Base-by-base conservation (phyloP, 2,888 invertebrate genomes). In the Cephus rjabovi region DNA sequence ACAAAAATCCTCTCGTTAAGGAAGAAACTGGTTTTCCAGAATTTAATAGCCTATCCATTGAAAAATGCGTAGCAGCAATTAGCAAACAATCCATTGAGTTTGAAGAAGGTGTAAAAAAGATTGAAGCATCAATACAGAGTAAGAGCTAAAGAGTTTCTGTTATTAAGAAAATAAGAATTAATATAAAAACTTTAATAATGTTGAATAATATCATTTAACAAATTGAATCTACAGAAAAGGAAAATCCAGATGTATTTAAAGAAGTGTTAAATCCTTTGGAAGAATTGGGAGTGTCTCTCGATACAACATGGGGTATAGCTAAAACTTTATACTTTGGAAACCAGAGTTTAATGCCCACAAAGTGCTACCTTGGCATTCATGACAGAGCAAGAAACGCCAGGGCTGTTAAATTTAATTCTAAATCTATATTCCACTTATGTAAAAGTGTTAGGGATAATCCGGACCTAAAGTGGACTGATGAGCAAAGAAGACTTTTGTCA, bases 291-390 rank as follows among this genome's bases (percentile, higher is more conserved):
- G 93, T 94, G 1, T 95, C 96, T 12, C 91, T 98, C 75, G 96
- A 97, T 88, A 94, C 95, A 75, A 97, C 97, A 4, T 98, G 97
- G 97, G 97, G 97, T 12, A 93, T 97, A 85, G 95, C 97, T 0
- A 98, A 97, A 91, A 95, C 96, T 4, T 91, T 98, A 15, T 97
- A 96, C 88, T 92, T 96, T 75, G 96, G 96, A 9, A 96, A 96
- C 87, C 95, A 95, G 86, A 95, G 95, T 0, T 89, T 96, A 15
- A 96, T 97, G 95, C 96, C 97, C 0, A 95, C 95, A 6, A 95
- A 95, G 85, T 94, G 94, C 74, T 97, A 97, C 87, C 92, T 96
- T 85, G 94, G 95, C 86, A 95, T 98, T 82, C 96, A 97, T 86
- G 95, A 96, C 81, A 93, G 97, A 84, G 96, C 97, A 0, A 94